phyloP scores from a whole-genome alignment of 2,888 invertebrate species.

The Ochlodes sylvanus region DNA sequence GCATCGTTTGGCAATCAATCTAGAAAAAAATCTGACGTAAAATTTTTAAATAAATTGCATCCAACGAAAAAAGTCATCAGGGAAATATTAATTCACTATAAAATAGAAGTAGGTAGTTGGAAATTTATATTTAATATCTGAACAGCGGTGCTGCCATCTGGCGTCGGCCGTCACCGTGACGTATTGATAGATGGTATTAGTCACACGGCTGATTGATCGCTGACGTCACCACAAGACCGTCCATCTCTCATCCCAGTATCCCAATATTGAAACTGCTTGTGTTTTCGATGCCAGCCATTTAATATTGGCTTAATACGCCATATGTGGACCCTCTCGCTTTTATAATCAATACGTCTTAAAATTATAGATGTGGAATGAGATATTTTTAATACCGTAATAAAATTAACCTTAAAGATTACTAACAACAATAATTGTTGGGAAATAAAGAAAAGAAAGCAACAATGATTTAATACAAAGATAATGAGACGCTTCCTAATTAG shows the following conservation, averaged over 20 bases:
- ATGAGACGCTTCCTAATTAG: no score
- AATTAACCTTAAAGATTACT: no score
- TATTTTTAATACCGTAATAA: background rate
- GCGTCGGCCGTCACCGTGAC: constrained; percentile 61
- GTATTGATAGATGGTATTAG: constrained; percentile 81
- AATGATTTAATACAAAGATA: no score
- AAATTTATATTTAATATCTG: constrained; percentile 80
- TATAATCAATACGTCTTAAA: background rate
- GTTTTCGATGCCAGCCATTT: constrained; percentile 40
- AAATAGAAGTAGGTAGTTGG: constrained; percentile 53
- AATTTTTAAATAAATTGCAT: constrained; percentile 32
- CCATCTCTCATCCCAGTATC: constrained; percentile 55
- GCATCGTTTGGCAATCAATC: constrained; percentile 8
- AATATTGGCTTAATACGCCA: constrained; percentile 18
- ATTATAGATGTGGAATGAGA: background rate
- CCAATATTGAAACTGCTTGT: constrained; percentile 49
- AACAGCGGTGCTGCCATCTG: constrained; percentile 76
- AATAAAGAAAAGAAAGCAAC: no score
- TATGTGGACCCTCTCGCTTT: background rate
- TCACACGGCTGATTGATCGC: constrained; percentile 76
- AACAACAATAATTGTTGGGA: no score
- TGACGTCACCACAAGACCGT: constrained; percentile 64
- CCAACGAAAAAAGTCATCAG: constrained; percentile 27
- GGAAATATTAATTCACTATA: constrained; percentile 30
- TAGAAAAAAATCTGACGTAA: constrained; percentile 22